Base-by-base conservation (phyloP, 2,888 invertebrate species). In the Pterostichus madidus region DNA sequence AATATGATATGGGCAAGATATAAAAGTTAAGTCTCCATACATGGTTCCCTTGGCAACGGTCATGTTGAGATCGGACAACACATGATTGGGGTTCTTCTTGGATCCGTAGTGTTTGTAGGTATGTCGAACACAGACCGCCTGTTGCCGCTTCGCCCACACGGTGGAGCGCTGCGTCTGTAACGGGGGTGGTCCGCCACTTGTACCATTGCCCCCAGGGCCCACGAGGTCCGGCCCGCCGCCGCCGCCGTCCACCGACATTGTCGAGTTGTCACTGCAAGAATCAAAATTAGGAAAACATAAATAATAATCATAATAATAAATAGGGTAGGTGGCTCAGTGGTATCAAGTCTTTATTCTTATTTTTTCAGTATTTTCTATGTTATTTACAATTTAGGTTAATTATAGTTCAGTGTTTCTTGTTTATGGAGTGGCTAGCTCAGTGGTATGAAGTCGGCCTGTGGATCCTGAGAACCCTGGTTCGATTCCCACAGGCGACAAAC, bases 11-110 rank as follows among this genome's bases (percentile, higher is more conserved):
- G 5, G 32, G 5, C 6, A 49, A n/a, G 31, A 32, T 17, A 24
- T 24, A 8, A 7, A 39, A 39, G 5, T 39, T 3, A 8, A 39
- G 0, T 15, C 1, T n/a, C 94, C 96, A 97, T 91, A 98, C 98
- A 98, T 98, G 85, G 97, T 96, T 87, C 98, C 98, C 90, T 97
- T 97, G 86, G 95, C 96, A 84, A 98, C 98, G 83, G 97, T 97
- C 96, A 98, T 97, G 91, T 96, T 96, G 84, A 98, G 93, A 90
- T 97, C 95, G 88, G 95, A 95, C 84, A 98, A 92, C 64, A 98
- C 97, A 86, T 96, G 95, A 89, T 96, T 96, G 80, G 96, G 95
- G 86, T 96, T 94, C 89, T 96, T 96, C 89, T 95, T 96, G 86
- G 95, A 95, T 85, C 98, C 98, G 89, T 97, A 98, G 86, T 95